These are phyloP conservation scores for Endomychus coccineus DNA, from an alignment of 2,888 invertebrate genomes.

Conservation along the genomic window DNA sequence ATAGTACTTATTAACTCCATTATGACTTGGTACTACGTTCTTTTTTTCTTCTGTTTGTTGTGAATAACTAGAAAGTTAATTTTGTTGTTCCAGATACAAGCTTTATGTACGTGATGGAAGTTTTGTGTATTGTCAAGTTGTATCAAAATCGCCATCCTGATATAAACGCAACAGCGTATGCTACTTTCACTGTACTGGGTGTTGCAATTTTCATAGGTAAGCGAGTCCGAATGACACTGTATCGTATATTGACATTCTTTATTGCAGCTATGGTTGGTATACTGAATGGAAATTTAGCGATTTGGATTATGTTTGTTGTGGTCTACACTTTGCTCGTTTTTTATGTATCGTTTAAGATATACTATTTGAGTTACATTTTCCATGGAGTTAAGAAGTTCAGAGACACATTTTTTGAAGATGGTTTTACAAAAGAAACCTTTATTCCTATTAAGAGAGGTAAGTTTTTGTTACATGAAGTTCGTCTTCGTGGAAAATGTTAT, in stretches of 20 bases:
- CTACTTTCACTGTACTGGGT: slow-evolving; percentile 68
- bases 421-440: slow-evolving; percentile 22
- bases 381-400: slow-evolving; percentile 59
- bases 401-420: slow-evolving; percentile 36
- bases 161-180: slow-evolving; percentile 73
- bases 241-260: slow-evolving; percentile 23
- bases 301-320: slow-evolving; percentile 67
- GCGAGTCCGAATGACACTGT: slow-evolving; percentile 21
- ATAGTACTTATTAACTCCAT: too few species aligned
- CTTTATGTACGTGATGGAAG: slow-evolving; percentile 88
- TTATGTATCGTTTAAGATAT: slow-evolving; percentile 38
- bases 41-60: too few species aligned
- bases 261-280: slow-evolving; percentile 59
- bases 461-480: neutral
- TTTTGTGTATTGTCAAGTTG: slow-evolving; percentile 76
- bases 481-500: too few species aligned
- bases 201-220: slow-evolving; percentile 61
- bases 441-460: slow-evolving; percentile 29
- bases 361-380: slow-evolving; percentile 37
- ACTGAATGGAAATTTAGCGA: slow-evolving; percentile 53
- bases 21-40: too few species aligned
- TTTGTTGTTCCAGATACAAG: slow-evolving; percentile 62
- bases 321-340: slow-evolving; percentile 56
- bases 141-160: slow-evolving; percentile 85
- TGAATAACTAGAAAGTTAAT: too few species aligned